Evolutionary conservation across 2,113 vertebrate species (phyloP), one percentile per base, ranked within the genome.

Genomic region (Aplodontia rufa): DNA sequence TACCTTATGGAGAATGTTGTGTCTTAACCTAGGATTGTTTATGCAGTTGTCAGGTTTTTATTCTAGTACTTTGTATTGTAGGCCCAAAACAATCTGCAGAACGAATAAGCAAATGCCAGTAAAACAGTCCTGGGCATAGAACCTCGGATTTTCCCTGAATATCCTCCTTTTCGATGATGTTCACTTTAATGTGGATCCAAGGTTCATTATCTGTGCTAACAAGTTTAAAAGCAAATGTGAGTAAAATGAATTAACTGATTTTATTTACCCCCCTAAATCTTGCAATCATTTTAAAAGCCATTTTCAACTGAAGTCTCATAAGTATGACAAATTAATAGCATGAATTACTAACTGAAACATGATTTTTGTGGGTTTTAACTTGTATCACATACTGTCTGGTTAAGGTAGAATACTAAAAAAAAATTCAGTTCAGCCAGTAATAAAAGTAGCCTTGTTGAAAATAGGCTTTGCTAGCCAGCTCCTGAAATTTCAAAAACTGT

Each of bases 401-500:
- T 89, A 91, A 82, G 40, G 19, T 37, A 6, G 17, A 90, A 91
- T 30, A 35, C 2, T 62, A 55, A 71, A 49, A 19, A 74, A 80
- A 58, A 37, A 40, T 3, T 75, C 0, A 53, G 84, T 93, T 94
- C 47, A 87, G 40, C 3, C 47, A 89, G 51, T 86, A 86, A 89
- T 75, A 75, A 94, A 85, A 91, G 28, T 24, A 91, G 22, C 6
- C 71, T 92, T 71, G 32, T 80, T 60, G n/a, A 76, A 30, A 83
- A 74, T 76, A 89, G 76, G 42, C 40, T 72, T 91, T 53, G 42
- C 20, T 89, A 26, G 24, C 9, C 64, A 86, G 42, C 69, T 86
- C 30, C 49, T 72, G 20, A 49, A 93, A 89, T 81, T 93, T 87
- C 80, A 90, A 90, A 89, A 84, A 51, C 37, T 84, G 11, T 35